A percentile compares a stretch with the other conserved stretches of the same genome.
These are phyloP conservation scores for Acronicta aceris DNA, from an alignment of 2,888 invertebrate genomes.

Conservation along the genomic window DNA sequence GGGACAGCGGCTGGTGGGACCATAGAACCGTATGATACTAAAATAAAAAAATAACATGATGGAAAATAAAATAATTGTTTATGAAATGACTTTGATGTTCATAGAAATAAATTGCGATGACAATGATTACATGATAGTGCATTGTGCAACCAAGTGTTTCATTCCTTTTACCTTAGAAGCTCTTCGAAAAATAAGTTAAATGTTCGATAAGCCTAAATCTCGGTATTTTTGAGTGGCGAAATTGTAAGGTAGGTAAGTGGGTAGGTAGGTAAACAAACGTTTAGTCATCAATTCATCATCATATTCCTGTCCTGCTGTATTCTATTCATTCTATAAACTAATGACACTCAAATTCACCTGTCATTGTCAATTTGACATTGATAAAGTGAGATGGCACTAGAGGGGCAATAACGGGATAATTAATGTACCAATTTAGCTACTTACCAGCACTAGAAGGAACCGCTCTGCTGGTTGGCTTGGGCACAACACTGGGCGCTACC, in stretches of 20 bases:
- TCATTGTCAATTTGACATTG: too few species aligned
- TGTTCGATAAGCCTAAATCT: too few species aligned
- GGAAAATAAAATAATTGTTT: conserved; percentile 33
- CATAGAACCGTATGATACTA: conserved; percentile 75
- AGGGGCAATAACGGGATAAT: not conserved
- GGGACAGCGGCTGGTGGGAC: conserved; percentile 72
- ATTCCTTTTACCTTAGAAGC: not conserved
- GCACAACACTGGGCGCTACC: conserved; percentile 56
- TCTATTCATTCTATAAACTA: too few species aligned
- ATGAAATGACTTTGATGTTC: conserved; percentile 9
- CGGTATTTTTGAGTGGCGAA: too few species aligned
- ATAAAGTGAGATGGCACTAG: too few species aligned
- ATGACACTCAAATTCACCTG: too few species aligned
- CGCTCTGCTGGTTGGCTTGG: conserved; percentile 59
- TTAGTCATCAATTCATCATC: too few species aligned
- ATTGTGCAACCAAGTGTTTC: conserved; percentile 5
- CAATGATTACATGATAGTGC: conserved; percentile 15
- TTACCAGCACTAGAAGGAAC: conserved; percentile 69
- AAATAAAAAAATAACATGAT: conserved; percentile 57
- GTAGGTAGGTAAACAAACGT: too few species aligned
- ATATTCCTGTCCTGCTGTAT: too few species aligned
- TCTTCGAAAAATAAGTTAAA: too few species aligned
- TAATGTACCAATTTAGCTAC: not conserved
- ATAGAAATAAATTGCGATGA: not conserved
- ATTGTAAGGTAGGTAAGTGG: too few species aligned